These are phyloP conservation scores for Actinostola sp. DNA, from an alignment of 92 coral and sea anemone genomes.

Conservation along the genomic window DNA sequence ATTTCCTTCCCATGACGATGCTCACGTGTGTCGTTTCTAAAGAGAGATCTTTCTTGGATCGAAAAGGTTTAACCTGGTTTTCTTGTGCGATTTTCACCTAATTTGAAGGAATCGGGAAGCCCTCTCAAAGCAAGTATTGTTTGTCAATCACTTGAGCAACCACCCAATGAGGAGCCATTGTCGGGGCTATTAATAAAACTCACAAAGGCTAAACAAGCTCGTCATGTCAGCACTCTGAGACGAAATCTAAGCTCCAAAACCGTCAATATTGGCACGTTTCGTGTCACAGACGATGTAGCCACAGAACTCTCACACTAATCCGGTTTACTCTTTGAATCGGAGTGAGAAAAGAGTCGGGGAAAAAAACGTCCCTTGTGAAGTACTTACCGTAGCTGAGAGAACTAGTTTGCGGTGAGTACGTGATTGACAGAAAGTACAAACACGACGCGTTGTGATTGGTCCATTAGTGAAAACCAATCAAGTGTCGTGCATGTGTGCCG, in stretches of 20 bases:
- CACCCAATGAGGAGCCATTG: conserved; percentile 74
- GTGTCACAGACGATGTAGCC: neutral
- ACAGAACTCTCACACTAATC: neutral
- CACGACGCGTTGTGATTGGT: conserved; percentile 78
- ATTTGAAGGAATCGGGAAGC: conserved; percentile 23
- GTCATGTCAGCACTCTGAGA: conserved; percentile 58
- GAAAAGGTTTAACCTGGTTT: neutral
- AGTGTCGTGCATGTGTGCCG: conserved; percentile 94
- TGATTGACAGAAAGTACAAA: conserved; percentile 93
- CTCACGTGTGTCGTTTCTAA: neutral
- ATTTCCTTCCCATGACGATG: neutral
- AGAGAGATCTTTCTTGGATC: neutral
- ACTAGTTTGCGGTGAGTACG: conserved; percentile 59
- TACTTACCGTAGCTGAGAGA: conserved; percentile 17
- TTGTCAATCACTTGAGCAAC: conserved; percentile 74
- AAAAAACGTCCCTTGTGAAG: neutral
- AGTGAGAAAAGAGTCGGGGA: neutral
- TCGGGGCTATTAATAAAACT: conserved; percentile 79
- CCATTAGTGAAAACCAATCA: conserved; percentile 90
- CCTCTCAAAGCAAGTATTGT: conserved; percentile 52
- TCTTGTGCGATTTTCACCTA: conserved; percentile 5
- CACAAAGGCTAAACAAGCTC: conserved; percentile 59
- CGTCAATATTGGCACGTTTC: conserved; percentile 9
- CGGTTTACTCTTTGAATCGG: neutral
- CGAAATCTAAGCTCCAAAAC: conserved; percentile 30